Evolutionary conservation across 92 coral and sea anemone species (phyloP).

Genomic region (Epizoanthus illoricatus): DNA sequence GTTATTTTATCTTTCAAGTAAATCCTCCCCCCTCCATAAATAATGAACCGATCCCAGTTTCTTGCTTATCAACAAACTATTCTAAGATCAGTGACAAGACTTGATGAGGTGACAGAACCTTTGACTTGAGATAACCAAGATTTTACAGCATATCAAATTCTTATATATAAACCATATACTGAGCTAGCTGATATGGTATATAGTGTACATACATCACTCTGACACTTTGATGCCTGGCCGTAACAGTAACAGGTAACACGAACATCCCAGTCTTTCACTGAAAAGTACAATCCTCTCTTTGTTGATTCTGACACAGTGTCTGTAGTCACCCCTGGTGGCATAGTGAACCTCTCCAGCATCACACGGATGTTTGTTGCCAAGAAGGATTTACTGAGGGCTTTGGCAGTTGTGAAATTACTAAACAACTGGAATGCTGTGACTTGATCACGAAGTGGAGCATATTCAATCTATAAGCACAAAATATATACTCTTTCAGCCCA

Average conservation of each 20-base stretch:
- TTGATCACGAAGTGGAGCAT: slow-evolving; percentile 65
- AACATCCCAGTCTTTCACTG: slow-evolving; percentile 81
- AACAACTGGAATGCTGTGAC: slow-evolving; percentile 37
- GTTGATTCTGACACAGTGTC: slow-evolving; percentile 24
- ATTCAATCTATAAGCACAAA: slow-evolving; percentile 40
- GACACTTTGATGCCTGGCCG: slow-evolving; percentile 85
- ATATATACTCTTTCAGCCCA: not conserved
- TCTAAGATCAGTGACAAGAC: too few species aligned
- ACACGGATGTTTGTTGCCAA: slow-evolving; percentile 79
- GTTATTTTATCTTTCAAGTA: too few species aligned
- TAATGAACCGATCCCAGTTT: too few species aligned
- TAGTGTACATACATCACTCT: slow-evolving; percentile 47
- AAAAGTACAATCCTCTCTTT: slow-evolving; percentile 63
- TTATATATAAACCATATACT: too few species aligned
- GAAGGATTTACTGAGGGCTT: slow-evolving; percentile 38
- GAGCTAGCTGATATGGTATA: not conserved
- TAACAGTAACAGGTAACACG: slow-evolving; percentile 81
- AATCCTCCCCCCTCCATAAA: too few species aligned
- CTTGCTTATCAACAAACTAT: too few species aligned
- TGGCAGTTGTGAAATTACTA: slow-evolving; percentile 54
- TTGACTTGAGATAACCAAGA: too few species aligned
- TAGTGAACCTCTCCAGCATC: slow-evolving; percentile 63
- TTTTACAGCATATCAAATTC: too few species aligned
- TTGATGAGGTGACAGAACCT: too few species aligned
- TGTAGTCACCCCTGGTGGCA: slow-evolving; percentile 52